Evolutionary conservation across 2,888 invertebrate species (phyloP).

Genomic region (Leptinotarsa tumamoca): DNA sequence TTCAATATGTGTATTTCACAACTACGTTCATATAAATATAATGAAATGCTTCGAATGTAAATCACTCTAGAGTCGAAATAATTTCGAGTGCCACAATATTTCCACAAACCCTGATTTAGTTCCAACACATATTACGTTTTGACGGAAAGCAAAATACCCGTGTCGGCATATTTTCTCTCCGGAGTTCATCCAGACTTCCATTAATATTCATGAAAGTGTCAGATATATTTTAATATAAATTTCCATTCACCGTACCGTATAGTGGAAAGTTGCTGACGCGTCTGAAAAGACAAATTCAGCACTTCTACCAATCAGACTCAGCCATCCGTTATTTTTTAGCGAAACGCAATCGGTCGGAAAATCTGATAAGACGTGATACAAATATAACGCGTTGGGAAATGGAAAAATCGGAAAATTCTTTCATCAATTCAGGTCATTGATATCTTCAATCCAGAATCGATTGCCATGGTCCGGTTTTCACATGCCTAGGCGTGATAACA

Average conservation of each 20-base stretch:
- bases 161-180: neutral
- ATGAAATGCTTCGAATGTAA: neutral
- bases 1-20: no score
- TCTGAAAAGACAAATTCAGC: conserved; percentile 25
- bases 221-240: conserved; percentile 16
- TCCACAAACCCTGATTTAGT: neutral
- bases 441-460: neutral
- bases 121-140: neutral
- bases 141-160: neutral
- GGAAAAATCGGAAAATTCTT: neutral
- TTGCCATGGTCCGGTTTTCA: neutral
- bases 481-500: neutral
- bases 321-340: conserved; percentile 26
- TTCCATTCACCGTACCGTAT: conserved; percentile 13
- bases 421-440: neutral
- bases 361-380: conserved; percentile 25
- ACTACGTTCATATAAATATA: no score
- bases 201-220: conserved; percentile 24
- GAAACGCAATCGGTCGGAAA: conserved; percentile 6
- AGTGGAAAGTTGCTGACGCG: conserved; percentile 20
- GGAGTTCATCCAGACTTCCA: conserved; percentile 8
- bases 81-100: neutral
- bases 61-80: neutral
- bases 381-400: conserved; percentile 5
- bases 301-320: conserved; percentile 23